phyloP scores from a whole-genome alignment of 2,797 vertebrate species.

The Sebastes iracundus region DNA sequence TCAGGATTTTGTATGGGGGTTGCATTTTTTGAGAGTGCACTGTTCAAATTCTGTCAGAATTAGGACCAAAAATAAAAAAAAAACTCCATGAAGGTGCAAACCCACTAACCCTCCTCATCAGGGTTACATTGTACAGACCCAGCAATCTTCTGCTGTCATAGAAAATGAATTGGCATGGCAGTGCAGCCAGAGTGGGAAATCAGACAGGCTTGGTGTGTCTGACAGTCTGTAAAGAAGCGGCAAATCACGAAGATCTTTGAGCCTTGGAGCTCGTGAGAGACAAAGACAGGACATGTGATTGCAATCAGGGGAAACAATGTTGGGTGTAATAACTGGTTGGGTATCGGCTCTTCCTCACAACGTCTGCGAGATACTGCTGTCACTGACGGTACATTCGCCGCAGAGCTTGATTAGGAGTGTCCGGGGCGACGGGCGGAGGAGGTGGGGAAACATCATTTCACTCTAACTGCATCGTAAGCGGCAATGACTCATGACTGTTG shows the following conservation, averaged over 20 bases:
- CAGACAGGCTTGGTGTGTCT: slow-evolving; percentile 28
- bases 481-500: slow-evolving; percentile 61
- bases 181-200: slow-evolving; percentile 43
- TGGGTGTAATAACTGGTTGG: slow-evolving; percentile 63
- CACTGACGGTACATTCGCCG: slow-evolving; percentile 26
- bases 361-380: slow-evolving; percentile 26
- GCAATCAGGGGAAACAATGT: slow-evolving; percentile 70
- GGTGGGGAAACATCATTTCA: slow-evolving; percentile 51
- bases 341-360: slow-evolving; percentile 40
- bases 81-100: slow-evolving; percentile 14
- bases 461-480: slow-evolving; percentile 54
- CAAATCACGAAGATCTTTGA: slow-evolving; percentile 44
- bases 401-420: slow-evolving; percentile 64
- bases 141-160: slow-evolving; percentile 53
- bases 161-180: slow-evolving; percentile 63
- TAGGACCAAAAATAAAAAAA: not conserved
- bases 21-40: not conserved
- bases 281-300: slow-evolving; percentile 68
- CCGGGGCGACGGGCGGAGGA: slow-evolving; percentile 7
- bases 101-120: slow-evolving; percentile 56
- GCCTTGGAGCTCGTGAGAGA: slow-evolving; percentile 33
- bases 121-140: slow-evolving; percentile 46
- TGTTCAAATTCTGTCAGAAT: slow-evolving; percentile 3
- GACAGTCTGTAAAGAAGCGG: slow-evolving; percentile 45
- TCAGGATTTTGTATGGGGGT: not conserved